These are phyloP conservation scores for Cheilosia variabilis DNA, from an alignment of 2,888 invertebrate species.

Conservation along the genomic window DNA sequence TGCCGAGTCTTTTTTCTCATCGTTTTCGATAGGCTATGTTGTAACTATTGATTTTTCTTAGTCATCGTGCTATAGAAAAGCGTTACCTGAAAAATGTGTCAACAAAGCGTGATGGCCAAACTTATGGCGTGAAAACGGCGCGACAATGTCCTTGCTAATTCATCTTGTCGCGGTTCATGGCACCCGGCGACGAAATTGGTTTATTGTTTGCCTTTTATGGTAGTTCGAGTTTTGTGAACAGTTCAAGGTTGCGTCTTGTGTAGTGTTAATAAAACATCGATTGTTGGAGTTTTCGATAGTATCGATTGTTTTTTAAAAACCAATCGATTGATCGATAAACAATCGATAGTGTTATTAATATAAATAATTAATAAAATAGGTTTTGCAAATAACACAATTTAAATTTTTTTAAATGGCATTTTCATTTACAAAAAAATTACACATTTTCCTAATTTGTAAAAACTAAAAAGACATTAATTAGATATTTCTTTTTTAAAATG, in stretches of 20 bases:
- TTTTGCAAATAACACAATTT: too few species aligned
- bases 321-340: too few species aligned
- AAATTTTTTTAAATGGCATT: too few species aligned
- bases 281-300: too few species aligned
- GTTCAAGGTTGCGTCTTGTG: constrained; percentile 55
- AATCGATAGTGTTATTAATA: too few species aligned
- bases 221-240: constrained; percentile 43
- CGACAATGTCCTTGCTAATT: constrained; percentile 26
- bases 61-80: not conserved
- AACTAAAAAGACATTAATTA: too few species aligned
- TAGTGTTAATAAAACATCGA: too few species aligned
- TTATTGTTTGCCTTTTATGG: constrained; percentile 50
- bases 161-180: constrained; percentile 5
- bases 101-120: constrained; percentile 2
- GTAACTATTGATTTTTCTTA: constrained; percentile 36
- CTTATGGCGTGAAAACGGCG: not conserved
- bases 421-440: too few species aligned
- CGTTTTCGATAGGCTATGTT: not conserved
- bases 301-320: too few species aligned
- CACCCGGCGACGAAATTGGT: not conserved
- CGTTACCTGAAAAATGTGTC: constrained; percentile 3
- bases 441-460: too few species aligned
- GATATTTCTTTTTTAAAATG: too few species aligned
- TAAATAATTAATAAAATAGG: too few species aligned
- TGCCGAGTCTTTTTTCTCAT: not conserved